Evolutionary conservation across 2,797 vertebrate species (phyloP).

Genomic region (Bradypus variegatus): DNA sequence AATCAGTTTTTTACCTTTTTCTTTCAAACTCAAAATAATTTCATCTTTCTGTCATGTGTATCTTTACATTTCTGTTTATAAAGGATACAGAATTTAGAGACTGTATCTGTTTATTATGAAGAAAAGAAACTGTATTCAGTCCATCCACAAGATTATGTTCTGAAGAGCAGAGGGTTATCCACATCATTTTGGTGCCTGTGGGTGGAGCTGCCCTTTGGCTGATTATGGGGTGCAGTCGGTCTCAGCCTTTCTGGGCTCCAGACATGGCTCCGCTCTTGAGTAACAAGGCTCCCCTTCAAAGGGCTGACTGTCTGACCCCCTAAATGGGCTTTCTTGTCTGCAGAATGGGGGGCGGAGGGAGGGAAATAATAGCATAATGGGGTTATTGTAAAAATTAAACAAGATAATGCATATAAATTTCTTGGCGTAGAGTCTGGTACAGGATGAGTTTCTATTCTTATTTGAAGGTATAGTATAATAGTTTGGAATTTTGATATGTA

Average conservation of each 20-base stretch:
- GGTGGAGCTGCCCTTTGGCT: background rate
- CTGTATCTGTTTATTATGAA: background rate
- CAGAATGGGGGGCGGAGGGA: background rate
- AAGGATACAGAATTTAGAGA: background rate
- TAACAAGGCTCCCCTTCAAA: background rate
- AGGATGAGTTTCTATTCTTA: background rate
- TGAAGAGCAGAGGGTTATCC: background rate
- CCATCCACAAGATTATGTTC: background rate
- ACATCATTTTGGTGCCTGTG: background rate
- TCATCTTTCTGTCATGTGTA: background rate
- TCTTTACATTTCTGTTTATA: background rate
- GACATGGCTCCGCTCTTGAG: rapidly evolving
- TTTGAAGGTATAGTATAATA: no score
- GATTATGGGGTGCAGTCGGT: no score
- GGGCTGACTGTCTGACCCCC: rapidly evolving
- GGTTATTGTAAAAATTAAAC: no score
- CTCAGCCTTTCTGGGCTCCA: background rate
- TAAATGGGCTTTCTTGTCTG: no score
- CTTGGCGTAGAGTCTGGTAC: rapidly evolving
- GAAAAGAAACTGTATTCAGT: background rate
- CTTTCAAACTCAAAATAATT: background rate
- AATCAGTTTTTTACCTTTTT: background rate
- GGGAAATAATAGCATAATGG: rapidly evolving
- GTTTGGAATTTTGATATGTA: background rate
- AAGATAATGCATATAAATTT: no score